Conservation (phyloP, 92 coral and sea anemone genomes). For the Porites divaricata region DNA sequence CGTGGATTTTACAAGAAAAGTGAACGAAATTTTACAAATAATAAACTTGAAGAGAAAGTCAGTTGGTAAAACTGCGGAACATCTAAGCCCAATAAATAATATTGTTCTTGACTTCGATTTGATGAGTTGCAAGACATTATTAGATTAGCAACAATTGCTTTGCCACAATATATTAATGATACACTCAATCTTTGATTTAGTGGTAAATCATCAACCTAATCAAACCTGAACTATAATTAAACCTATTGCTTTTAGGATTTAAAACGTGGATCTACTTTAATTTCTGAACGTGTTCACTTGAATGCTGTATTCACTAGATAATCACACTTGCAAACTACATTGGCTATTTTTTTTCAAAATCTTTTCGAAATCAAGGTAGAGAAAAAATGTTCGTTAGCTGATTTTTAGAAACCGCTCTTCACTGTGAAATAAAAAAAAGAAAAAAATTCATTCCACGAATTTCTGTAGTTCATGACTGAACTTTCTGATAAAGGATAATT, state of each 20-base stretch:
- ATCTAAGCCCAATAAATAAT: background rate
- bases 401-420: background rate
- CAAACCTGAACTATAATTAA: conserved; percentile 6
- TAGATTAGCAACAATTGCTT: conserved; percentile 1
- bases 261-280: background rate
- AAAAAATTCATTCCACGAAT: conserved; percentile 9
- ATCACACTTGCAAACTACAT: background rate
- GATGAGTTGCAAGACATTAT: conserved; percentile 32
- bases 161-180: conserved; percentile 31
- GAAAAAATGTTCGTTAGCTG: no score
- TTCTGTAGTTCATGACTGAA: background rate
- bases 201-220: conserved; percentile 7
- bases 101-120: conserved; percentile 10
- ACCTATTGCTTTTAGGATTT: background rate
- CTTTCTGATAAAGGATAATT: background rate
- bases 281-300: background rate
- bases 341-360: background rate
- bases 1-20: background rate
- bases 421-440: background rate
- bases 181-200: conserved; percentile 21
- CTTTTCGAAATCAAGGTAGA: background rate
- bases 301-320: background rate
- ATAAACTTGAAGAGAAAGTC: background rate
- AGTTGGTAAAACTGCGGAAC: background rate
- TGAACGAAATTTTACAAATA: background rate